These are phyloP conservation scores for Tringa solitaria DNA, from an alignment of 2,113 vertebrate species.

Conservation along the genomic window DNA sequence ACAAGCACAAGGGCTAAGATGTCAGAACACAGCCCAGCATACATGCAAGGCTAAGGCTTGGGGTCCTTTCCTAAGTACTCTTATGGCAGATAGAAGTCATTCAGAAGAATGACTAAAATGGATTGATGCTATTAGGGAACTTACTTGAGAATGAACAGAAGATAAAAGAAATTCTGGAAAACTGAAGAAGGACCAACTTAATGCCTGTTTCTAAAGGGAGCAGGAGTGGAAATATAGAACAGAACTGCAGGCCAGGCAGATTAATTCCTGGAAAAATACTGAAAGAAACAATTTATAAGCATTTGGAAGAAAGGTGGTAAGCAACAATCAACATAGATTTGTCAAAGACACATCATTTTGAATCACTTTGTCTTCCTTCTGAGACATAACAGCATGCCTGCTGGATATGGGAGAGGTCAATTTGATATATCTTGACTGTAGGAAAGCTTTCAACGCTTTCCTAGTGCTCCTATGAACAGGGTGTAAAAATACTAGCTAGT, in stretches of 20 bases:
- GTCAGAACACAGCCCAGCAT: neutral
- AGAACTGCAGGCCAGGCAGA: neutral
- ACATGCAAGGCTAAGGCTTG: neutral
- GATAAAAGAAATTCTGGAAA: neutral
- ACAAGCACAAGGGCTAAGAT: neutral
- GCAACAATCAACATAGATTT: neutral
- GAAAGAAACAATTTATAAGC: neutral
- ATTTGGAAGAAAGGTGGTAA: neutral
- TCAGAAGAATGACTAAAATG: neutral
- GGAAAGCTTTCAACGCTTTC: neutral
- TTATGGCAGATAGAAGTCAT: neutral
- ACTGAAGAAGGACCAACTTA: neutral
- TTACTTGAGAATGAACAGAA: neutral
- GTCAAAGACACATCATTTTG: neutral
- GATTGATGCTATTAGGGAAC: neutral
- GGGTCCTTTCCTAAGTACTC: neutral
- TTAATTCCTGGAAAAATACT: conserved; percentile 3
- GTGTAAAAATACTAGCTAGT: neutral
- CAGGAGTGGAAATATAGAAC: neutral
- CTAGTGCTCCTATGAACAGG: neutral
- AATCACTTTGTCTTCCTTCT: neutral
- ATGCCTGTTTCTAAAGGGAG: neutral
- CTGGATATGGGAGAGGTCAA: neutral
- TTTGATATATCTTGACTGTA: neutral
- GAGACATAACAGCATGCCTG: neutral